These are phyloP conservation scores for Neomonachus schauinslandi DNA, from an alignment of 2,113 vertebrate species.

Conservation along the genomic window DNA sequence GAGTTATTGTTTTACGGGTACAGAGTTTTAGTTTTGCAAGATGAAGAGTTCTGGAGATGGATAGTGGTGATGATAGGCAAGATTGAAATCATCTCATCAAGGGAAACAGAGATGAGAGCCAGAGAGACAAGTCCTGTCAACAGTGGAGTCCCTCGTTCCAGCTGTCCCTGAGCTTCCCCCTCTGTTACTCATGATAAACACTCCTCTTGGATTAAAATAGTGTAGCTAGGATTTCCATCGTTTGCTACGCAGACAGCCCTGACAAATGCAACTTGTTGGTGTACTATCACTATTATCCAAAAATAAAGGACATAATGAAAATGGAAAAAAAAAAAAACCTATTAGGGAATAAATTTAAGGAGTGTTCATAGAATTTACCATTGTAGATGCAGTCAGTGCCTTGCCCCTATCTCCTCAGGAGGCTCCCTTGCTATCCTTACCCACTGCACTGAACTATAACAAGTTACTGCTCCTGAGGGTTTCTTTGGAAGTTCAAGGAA, in stretches of 20 bases:
- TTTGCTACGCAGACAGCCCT: neutral
- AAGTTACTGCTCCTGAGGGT: neutral
- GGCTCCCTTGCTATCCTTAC: neutral
- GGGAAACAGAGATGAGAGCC: neutral
- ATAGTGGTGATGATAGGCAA: neutral
- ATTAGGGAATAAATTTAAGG: neutral
- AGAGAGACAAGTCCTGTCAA: neutral
- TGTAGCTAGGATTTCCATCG: neutral
- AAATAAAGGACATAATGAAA: neutral
- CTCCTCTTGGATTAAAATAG: neutral
- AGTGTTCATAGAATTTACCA: neutral
- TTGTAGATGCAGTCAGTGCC: neutral
- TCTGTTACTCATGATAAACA: neutral
- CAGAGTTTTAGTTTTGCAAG: slow-evolving; percentile 2
- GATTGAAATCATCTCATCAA: neutral
- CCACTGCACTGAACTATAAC: neutral
- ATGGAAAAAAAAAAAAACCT: neutral
- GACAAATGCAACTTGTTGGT: neutral
- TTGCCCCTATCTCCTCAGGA: neutral
- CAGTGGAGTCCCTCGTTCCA: neutral
- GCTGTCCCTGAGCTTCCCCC: neutral
- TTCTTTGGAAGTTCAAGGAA: neutral
- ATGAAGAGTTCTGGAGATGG: neutral
- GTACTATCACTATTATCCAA: neutral
- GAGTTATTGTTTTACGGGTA: neutral